These are phyloP conservation scores for Parus major DNA, from an alignment of 2,113 vertebrate genomes.

Conservation along the genomic window DNA sequence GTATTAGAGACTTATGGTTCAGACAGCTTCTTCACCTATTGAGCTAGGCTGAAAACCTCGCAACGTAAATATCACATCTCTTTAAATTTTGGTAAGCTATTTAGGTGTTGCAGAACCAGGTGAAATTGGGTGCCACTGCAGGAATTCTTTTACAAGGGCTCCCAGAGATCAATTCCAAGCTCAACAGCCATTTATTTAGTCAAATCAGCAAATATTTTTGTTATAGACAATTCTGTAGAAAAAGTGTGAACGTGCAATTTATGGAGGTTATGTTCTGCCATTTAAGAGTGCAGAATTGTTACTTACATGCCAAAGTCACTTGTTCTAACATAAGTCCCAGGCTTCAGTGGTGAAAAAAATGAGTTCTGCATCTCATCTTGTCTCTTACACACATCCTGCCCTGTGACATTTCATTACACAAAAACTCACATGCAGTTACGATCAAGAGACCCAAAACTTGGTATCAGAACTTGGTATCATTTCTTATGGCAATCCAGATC, in stretches of 20 bases:
- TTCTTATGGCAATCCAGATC: not conserved
- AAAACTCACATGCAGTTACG: not conserved
- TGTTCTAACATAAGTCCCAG: not conserved
- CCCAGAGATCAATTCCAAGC: not conserved
- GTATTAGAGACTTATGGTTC: not conserved
- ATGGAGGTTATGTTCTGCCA: not conserved
- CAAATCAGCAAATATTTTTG: not conserved
- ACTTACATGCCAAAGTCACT: not conserved
- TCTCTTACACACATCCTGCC: not conserved
- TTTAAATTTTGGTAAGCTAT: constrained; percentile 34
- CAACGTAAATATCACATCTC: constrained; percentile 31
- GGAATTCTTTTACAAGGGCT: not conserved
- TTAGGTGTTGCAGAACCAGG: not conserved
- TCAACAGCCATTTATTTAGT: not conserved
- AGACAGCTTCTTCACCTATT: constrained; percentile 10
- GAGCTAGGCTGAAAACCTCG: not conserved
- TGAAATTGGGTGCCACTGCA: not conserved
- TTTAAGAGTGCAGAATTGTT: not conserved
- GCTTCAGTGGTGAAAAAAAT: not conserved
- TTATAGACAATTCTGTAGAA: not conserved
- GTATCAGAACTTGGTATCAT: not conserved
- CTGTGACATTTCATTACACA: not conserved
- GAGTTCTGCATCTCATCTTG: not conserved
- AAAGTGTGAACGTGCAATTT: not conserved
- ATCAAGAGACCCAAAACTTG: not conserved